Evolutionary conservation across 2,888 invertebrate species (phyloP).

Genomic region (Tetheella fluctuosa): DNA sequence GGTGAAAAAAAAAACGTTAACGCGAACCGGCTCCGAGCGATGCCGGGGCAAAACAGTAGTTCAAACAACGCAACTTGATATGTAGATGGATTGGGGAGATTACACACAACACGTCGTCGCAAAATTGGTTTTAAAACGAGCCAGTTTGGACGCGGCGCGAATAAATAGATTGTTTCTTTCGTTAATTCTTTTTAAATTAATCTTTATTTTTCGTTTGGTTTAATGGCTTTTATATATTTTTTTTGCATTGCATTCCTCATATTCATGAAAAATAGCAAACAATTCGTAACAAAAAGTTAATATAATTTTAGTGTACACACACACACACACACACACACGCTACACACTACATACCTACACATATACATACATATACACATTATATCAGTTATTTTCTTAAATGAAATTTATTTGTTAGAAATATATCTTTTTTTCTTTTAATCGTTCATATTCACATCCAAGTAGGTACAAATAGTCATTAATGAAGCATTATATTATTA

Average conservation of each 20-base stretch:
- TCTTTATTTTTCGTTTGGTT: neutral
- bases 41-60: slow-evolving; percentile 70
- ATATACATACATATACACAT: too few species aligned
- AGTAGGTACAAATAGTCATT: too few species aligned
- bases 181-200: slow-evolving; percentile 4
- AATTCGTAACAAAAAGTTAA: too few species aligned
- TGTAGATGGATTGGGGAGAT: slow-evolving; percentile 60
- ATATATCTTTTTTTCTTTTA: too few species aligned
- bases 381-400: too few species aligned
- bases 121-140: slow-evolving; percentile 32
- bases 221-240: neutral
- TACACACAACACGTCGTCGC: slow-evolving; percentile 51
- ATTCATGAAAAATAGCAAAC: too few species aligned
- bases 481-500: neutral
- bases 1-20: slow-evolving; percentile 36
- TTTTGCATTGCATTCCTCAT: too few species aligned
- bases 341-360: too few species aligned
- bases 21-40: slow-evolving; percentile 43
- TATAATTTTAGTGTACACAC: too few species aligned
- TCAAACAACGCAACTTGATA: slow-evolving; percentile 72
- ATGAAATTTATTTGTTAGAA: too few species aligned
- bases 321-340: too few species aligned
- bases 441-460: too few species aligned
- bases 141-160: slow-evolving; percentile 21
- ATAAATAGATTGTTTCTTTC: neutral